These are phyloP conservation scores for Liodrosophila aerea DNA, from an alignment of 2,888 invertebrate species.

Conservation along the genomic window DNA sequence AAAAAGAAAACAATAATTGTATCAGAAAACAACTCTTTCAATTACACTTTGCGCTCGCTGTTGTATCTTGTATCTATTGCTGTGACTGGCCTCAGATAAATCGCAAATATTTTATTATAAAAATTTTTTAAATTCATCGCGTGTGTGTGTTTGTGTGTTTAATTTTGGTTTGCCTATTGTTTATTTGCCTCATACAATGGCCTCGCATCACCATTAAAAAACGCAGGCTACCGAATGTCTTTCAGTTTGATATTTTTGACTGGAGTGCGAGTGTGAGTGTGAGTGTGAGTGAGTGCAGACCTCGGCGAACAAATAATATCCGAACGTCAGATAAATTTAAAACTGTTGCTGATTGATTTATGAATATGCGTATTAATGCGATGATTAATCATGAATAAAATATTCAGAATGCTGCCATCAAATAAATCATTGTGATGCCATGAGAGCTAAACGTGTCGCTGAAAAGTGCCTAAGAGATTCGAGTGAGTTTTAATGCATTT, in stretches of 20 bases:
- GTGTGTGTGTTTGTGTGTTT: no score
- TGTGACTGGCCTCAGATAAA: slow-evolving; percentile 15
- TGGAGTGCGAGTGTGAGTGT: neutral
- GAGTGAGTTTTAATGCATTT: no score
- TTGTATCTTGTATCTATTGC: slow-evolving; percentile 1
- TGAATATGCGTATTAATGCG: no score
- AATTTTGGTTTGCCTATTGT: slow-evolving; percentile 18
- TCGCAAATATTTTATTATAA: slow-evolving; percentile 24
- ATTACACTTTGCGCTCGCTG: slow-evolving; percentile 15
- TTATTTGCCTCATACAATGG: slow-evolving; percentile 33
- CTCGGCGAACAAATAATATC: neutral
- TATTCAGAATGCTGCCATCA: no score
- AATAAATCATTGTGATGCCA: no score
- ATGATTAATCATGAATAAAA: no score
- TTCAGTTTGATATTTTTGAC: slow-evolving; percentile 4
- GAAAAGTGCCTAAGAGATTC: no score
- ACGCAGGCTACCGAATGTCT: slow-evolving; percentile 26
- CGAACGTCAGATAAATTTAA: no score
- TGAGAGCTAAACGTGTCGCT: no score
- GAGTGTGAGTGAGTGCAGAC: neutral
- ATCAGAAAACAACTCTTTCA: slow-evolving; percentile 1
- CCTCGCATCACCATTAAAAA: slow-evolving; percentile 42
- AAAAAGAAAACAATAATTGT: neutral
- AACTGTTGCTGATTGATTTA: no score
- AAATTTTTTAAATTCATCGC: slow-evolving; percentile 5